phyloP scores from a whole-genome alignment of 2,888 invertebrate genomes.

The Salticus scenicus region DNA sequence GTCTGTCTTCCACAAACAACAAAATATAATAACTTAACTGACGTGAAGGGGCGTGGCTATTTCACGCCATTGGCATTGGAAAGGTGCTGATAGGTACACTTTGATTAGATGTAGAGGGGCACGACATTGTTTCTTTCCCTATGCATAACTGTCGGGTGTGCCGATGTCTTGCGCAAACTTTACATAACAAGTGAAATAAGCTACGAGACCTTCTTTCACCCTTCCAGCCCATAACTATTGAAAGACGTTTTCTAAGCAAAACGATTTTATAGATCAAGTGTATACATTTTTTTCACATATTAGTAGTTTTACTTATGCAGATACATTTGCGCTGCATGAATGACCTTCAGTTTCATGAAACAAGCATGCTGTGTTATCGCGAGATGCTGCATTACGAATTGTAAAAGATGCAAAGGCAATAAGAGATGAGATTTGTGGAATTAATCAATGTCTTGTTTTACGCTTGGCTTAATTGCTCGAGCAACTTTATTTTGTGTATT shows the following conservation, averaged over 20 bases:
- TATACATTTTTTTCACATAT: background rate
- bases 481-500: background rate
- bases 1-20: slow-evolving; percentile 30
- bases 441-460: slow-evolving; percentile 3
- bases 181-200: slow-evolving; percentile 47
- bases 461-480: background rate
- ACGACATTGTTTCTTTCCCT: slow-evolving; percentile 11
- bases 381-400: background rate
- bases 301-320: background rate
- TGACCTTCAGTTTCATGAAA: slow-evolving; percentile 12
- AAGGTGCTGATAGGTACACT: slow-evolving; percentile 41
- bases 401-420: background rate
- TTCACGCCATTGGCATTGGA: slow-evolving; percentile 47
- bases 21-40: slow-evolving; percentile 36
- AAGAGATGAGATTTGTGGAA: background rate
- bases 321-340: background rate
- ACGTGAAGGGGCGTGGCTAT: slow-evolving; percentile 47
- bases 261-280: slow-evolving; percentile 5
- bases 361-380: background rate
- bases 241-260: background rate
- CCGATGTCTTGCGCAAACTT: slow-evolving; percentile 45
- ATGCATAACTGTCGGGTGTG: slow-evolving; percentile 47
- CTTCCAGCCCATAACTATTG: slow-evolving; percentile 10
- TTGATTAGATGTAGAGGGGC: slow-evolving; percentile 36
- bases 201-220: slow-evolving; percentile 14